phyloP scores from a whole-genome alignment of 1,140 invertebrate genomes.

The Zaprionus davidi region DNA sequence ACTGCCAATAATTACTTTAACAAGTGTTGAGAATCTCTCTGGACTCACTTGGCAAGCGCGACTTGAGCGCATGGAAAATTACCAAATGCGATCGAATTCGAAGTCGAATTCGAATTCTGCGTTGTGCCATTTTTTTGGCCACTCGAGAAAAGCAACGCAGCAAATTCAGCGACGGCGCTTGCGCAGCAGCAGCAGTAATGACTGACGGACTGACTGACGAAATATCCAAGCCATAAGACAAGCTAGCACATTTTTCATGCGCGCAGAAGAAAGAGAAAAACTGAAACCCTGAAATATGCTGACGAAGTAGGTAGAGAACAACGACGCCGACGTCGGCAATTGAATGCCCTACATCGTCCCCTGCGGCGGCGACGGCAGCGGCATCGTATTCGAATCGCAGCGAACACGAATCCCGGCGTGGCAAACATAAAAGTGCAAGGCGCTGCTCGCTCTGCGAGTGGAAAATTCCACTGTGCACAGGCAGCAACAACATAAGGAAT shows the following conservation, averaged over 20 bases:
- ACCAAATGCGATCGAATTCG: constrained; percentile 42
- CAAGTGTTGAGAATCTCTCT: constrained; percentile 16
- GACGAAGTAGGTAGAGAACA: constrained; percentile 66
- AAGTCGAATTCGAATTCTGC: constrained; percentile 34
- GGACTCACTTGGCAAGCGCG: constrained; percentile 35
- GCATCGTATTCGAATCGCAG: neutral
- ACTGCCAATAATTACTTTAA: constrained; percentile 11
- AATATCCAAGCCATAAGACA: neutral
- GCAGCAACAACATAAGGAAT: constrained; percentile 21
- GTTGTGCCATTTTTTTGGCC: constrained; percentile 22
- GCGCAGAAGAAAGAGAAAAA: constrained; percentile 20
- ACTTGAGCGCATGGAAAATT: constrained; percentile 43
- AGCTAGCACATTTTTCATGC: constrained; percentile 29
- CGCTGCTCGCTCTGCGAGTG: constrained; percentile 44
- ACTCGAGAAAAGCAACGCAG: constrained; percentile 33
- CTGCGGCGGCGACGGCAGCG: neutral
- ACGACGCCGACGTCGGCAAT: constrained; percentile 3
- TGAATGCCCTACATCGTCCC: constrained; percentile 42
- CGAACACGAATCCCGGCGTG: constrained; percentile 33
- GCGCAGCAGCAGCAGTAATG: constrained; percentile 29
- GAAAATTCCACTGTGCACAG: constrained; percentile 66
- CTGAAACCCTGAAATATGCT: constrained; percentile 64
- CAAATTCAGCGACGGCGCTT: constrained; percentile 36
- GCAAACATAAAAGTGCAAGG: constrained; percentile 60
- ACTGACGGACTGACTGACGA: constrained; percentile 2